These are phyloP conservation scores for Cyrtodaria siliqua DNA, from an alignment of 2,888 invertebrate species.

Conservation along the genomic window DNA sequence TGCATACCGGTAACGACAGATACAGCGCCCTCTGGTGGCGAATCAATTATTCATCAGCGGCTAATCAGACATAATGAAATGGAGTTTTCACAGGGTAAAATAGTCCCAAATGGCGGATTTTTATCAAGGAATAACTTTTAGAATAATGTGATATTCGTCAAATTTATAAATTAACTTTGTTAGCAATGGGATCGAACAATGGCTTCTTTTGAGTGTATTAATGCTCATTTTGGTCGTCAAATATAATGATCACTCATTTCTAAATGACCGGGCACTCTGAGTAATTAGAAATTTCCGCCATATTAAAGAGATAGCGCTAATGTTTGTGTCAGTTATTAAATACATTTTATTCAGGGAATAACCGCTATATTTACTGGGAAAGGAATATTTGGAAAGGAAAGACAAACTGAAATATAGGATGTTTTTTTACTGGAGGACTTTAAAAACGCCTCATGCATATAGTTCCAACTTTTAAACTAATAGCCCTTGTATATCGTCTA, in stretches of 20 bases:
- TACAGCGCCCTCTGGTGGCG: conserved; percentile 11
- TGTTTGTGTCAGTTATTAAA: too few relatives aligned
- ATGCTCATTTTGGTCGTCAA: conserved; percentile 26
- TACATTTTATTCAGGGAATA: too few relatives aligned
- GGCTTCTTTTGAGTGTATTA: conserved; percentile 22
- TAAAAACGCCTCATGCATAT: too few relatives aligned
- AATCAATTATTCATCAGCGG: conserved; percentile 59
- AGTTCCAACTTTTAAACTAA: too few relatives aligned
- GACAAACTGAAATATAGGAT: too few relatives aligned
- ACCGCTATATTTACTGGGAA: too few relatives aligned
- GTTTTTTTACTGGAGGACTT: too few relatives aligned
- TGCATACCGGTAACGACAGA: conserved; percentile 24
- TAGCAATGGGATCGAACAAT: conserved; percentile 46
- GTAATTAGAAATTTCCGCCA: conserved; percentile 29
- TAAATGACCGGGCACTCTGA: conserved; percentile 28
- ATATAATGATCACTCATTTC: conserved; percentile 46
- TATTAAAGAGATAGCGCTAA: conserved; percentile 10
- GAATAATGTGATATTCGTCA: conserved; percentile 58
- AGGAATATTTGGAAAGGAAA: too few relatives aligned
- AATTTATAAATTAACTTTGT: conserved; percentile 64
- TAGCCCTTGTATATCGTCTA: too few relatives aligned
- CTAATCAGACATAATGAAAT: conserved; percentile 58
- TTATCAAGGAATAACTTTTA: conserved; percentile 56
- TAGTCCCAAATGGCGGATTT: conserved; percentile 56
- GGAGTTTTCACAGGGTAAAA: conserved; percentile 54